A percentile compares a stretch with the other conserved stretches of the same genome.
These are phyloP conservation scores for Pagetopsis macropterus DNA, from an alignment of 2,797 vertebrate genomes.

Conservation along the genomic window DNA sequence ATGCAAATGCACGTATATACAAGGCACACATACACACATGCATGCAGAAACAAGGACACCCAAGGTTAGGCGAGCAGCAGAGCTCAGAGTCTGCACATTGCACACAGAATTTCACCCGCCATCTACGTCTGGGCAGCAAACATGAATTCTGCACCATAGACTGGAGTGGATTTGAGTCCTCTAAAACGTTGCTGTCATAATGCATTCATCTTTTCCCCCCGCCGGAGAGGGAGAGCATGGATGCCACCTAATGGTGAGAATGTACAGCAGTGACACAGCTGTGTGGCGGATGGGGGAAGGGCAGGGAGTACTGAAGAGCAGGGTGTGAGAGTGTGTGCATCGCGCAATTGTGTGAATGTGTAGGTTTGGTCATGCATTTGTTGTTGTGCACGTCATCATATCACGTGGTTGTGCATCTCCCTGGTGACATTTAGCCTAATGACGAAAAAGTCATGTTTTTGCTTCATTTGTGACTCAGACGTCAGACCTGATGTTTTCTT, in stretches of 20 bases:
- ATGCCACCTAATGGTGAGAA: slow-evolving; percentile 81
- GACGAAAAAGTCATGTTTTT: not conserved
- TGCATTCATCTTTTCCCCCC: slow-evolving; percentile 55
- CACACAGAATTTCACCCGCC: slow-evolving; percentile 43
- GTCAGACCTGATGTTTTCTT: slow-evolving; percentile 26
- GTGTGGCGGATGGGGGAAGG: slow-evolving; percentile 56
- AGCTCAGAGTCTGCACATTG: slow-evolving; percentile 26
- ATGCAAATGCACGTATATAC: slow-evolving; percentile 74
- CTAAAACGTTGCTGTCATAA: slow-evolving; percentile 80
- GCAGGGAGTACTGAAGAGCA: slow-evolving; percentile 27
- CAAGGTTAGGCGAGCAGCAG: slow-evolving; percentile 65
- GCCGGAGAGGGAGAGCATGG: slow-evolving; percentile 60
- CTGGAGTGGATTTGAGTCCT: slow-evolving; percentile 66
- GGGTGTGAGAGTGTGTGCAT: slow-evolving; percentile 16
- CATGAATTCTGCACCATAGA: slow-evolving; percentile 66
- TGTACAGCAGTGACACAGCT: slow-evolving; percentile 63
- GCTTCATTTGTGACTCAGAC: slow-evolving; percentile 25
- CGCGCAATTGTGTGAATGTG: slow-evolving; percentile 21
- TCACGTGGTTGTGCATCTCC: slow-evolving; percentile 15
- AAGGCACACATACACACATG: slow-evolving; percentile 48
- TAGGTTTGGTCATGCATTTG: slow-evolving; percentile 36
- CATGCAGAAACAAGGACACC: slow-evolving; percentile 64
- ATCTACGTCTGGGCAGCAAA: slow-evolving; percentile 61
- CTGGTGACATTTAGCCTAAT: slow-evolving; percentile 24
- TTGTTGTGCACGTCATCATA: slow-evolving; percentile 16